Evolutionary conservation across 1,140 invertebrate species (phyloP), one percentile per base, ranked within the genome.

Genomic region (Ooceraea biroi): DNA sequence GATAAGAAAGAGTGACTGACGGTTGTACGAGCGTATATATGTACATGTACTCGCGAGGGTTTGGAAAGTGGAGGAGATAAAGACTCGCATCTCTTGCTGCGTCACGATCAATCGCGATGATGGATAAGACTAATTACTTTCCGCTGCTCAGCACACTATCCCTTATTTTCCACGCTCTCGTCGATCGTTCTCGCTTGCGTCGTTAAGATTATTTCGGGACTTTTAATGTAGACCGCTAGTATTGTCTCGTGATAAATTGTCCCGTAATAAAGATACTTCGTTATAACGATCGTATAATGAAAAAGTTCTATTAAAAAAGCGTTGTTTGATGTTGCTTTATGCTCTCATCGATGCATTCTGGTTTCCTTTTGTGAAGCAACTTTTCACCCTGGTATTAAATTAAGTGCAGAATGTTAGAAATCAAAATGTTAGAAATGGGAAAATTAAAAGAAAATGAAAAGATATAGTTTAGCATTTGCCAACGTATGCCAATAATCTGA

Each of bases 121-220:
- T 68, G 74, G 74, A 69, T 78, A 78, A 78, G 74, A 78, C 76
- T 78, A 69, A 78, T 78, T 78, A 78, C 48, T 78, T 44, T 69
- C 36, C 48, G 5, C 22, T 36, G 8, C 22, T 30, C n/a, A 65
- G n/a, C 44, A 14, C 30, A 17, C 12, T 50, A 63, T 17, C 30
- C 30, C 17, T 68, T 27, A 48, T 48, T 78, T 78, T 19, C 19
- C 48, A 19, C 2, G 22, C 22, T 14, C 30, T 27, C 14, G 4
- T 76, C 12, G n/a, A n/a, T 17, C 11, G 1, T 10, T 19, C 7
- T 10, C 52, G 3, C 27, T 65, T 58, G 52, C 27, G 19, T 17
- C 8, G 8, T 55, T 46, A 27, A 52, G 22, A 76, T 46, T 8
- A 27, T 68, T 60, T 57, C 36, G 50, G 22, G 25, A 3, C 11